These are phyloP conservation scores for Chloroceryle aenea DNA, from an alignment of 2,113 vertebrate species.

Conservation along the genomic window DNA sequence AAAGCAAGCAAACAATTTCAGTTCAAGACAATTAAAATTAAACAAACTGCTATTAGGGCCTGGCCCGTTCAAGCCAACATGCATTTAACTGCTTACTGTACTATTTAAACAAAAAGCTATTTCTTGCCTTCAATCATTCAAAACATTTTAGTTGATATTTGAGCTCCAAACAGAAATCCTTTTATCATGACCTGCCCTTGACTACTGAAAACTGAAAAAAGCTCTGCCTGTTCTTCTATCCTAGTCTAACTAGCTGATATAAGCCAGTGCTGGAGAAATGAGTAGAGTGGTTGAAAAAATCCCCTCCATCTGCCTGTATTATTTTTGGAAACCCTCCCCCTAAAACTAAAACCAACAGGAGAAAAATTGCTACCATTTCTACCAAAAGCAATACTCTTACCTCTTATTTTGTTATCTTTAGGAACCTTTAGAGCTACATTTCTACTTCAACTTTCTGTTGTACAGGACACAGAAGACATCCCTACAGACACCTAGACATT, in stretches of 20 bases:
- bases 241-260: not conserved
- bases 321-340: not conserved
- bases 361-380: not conserved
- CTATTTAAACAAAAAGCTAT: slow-evolving; percentile 16
- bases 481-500: not conserved
- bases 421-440: not conserved
- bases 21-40: slow-evolving; percentile 22
- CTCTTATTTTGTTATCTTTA: not conserved
- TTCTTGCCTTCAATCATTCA: not conserved
- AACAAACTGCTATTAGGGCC: not conserved
- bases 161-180: not conserved
- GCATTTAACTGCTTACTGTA: not conserved
- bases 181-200: not conserved
- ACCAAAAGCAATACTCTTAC: not conserved
- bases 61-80: not conserved
- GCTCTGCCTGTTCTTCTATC: not conserved
- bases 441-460: not conserved
- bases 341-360: not conserved
- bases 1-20: slow-evolving; percentile 39
- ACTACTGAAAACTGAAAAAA: not conserved
- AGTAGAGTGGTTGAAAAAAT: not conserved
- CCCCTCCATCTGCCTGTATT: not conserved
- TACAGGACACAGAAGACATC: not conserved
- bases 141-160: not conserved
- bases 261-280: not conserved